Evolutionary conservation across 2,113 vertebrate genomes (phyloP), one percentile per base, ranked within the genome.

Genomic region (Lophotis ruficrista): DNA sequence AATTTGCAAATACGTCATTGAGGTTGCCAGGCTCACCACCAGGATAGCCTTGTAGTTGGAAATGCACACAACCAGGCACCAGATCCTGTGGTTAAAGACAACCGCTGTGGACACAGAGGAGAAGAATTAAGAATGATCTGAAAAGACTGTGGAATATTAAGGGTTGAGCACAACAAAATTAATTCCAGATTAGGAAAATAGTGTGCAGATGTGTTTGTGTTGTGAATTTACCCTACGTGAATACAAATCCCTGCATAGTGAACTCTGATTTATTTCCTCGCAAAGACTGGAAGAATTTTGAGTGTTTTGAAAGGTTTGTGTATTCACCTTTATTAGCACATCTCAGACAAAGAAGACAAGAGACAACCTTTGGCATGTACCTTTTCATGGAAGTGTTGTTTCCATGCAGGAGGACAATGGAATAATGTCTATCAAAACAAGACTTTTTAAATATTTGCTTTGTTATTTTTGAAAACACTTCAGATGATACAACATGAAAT

Each of bases 221-320:
- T 73, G 53, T 0, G 0, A 37, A 45, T 82, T 90, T 77, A 73
- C 8, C 4, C 16, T 45, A 4, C 15, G n/a, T 0, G 2, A 82
- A 50, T n/a, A 43, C 10, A 71, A 79, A 71, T 76, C 8, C 20
- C 48, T 60, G 7, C 5, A 31, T 9, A 31, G 20, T n/a, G 11
- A 12, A 27, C 9, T 54, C n/a, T 20, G 23, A 37, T 75, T 82
- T 60, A 47, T 86, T 92, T 77, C 7, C n/a, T 12, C 83, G 21
- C 7, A 65, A 80, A 53, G 16, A 65, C 13, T 66, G n/a, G 12
- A 81, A 80, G 4, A 51, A 35, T 35, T 87, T 53, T 58, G 6
- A 4, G 28, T 75, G 7, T 47, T 90, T 82, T 80, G 10, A 62
- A 90, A 48, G 7, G 2, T 72, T 90, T 85, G 5, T 68, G 2